These are phyloP conservation scores for Paradisaea rubra DNA, from an alignment of 2,113 vertebrate genomes.

Conservation along the genomic window DNA sequence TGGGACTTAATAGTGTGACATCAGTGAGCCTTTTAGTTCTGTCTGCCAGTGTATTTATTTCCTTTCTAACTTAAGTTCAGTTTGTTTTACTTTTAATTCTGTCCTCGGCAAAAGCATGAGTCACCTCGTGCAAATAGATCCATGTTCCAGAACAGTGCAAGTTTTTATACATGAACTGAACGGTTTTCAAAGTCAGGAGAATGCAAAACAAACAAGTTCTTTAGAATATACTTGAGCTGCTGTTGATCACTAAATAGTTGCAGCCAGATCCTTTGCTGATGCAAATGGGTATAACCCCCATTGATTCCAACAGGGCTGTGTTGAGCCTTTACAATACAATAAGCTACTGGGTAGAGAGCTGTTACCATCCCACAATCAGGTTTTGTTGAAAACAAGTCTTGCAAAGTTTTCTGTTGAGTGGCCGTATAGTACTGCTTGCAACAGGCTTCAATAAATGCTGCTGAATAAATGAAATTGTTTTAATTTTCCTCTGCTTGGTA, in stretches of 20 bases:
- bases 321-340: background rate
- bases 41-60: background rate
- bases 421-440: background rate
- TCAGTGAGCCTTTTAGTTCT: constrained; percentile 6
- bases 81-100: constrained; percentile 30
- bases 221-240: background rate
- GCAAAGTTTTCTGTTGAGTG: background rate
- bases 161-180: background rate
- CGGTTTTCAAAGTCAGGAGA: background rate
- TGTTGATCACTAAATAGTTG: background rate
- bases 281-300: background rate
- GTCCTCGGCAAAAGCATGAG: constrained; percentile 9
- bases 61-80: constrained; percentile 23
- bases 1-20: background rate
- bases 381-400: background rate
- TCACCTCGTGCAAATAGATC: background rate
- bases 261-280: background rate
- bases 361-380: background rate
- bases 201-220: constrained; percentile 33
- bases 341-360: background rate
- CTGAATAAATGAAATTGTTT: background rate
- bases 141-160: background rate
- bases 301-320: background rate
- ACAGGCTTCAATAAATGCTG: background rate
- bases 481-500: background rate